Base-by-base conservation (phyloP, 2,888 invertebrate genomes). In the Furcula furcula region DNA sequence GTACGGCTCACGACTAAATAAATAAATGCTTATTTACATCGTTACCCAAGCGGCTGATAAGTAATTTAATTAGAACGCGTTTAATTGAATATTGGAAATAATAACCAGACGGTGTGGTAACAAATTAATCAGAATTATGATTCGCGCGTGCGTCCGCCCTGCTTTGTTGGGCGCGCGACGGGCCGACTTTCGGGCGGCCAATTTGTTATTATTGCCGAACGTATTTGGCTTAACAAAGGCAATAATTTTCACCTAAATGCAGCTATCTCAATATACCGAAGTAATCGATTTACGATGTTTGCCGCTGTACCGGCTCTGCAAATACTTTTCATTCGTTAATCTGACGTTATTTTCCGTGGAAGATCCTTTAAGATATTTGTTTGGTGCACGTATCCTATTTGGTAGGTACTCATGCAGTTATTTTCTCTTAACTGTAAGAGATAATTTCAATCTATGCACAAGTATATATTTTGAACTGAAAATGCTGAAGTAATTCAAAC, bases 61-160 rank as follows among this genome's bases (percentile, higher is more conserved):
- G 69, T 81, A 74, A 82, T 82, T 81, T 76, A 82, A 82, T 85
- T 78, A 78, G 70, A 78, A 69, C 73, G 46, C 56, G 57, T 65
- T 76, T 78, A 76, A 78, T 80, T 78, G 76, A 77, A 80, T 76
- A 76, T 76, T 67, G 67, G 61, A 74, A 69, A 76, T 70, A 64
- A 64, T 68, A 72, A 60, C 61, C 49, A 57, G 65, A 57, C 41
- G 45, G 49, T 76, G 66, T 69, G 60, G 72, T 63, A 75, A 71
- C 62, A 48, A 66, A 76, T 77, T 76, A 74, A 76, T 78, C 70
- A 70, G 71, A 71, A 55, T 67, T 72, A 70, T 72, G 70, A 76
- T 74, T 63, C 65, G 65, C 58, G 48, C 44, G 57, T 60, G 54
- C 63, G 55, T 62, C 35, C 30, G 32, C 27, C 40, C 52, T 40